A percentile compares a stretch with the other conserved stretches of the same genome.
phyloP scores from a whole-genome alignment of 2,797 vertebrate species.

The Lindbergichthys nudifrons region DNA sequence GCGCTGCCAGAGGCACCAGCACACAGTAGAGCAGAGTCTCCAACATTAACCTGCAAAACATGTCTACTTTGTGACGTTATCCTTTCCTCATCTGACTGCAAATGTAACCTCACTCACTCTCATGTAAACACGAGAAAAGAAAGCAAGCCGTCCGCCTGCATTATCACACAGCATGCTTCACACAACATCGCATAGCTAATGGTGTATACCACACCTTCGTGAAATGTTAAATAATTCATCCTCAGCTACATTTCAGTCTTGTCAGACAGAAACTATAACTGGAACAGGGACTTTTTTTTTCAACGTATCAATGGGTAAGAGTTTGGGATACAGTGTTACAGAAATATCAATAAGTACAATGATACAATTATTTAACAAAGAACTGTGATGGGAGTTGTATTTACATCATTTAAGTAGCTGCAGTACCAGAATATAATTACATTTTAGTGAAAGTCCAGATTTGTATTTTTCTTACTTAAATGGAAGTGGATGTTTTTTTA shows the following conservation, averaged over 20 bases:
- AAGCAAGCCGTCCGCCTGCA: background rate
- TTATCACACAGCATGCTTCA: slow-evolving; percentile 36
- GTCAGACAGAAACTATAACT: slow-evolving; percentile 31
- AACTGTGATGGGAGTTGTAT: too few species aligned
- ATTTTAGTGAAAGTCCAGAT: background rate
- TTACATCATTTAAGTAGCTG: too few species aligned
- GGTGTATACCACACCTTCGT: slow-evolving; percentile 24
- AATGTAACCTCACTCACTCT: slow-evolving; percentile 18
- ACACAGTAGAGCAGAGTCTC: slow-evolving; percentile 28
- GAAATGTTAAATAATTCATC: slow-evolving; percentile 66
- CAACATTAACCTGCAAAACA: slow-evolving; percentile 49
- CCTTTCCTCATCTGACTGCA: slow-evolving; percentile 24
- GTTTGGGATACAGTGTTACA: slow-evolving; percentile 20
- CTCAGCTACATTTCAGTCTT: slow-evolving; percentile 42
- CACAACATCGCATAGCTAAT: slow-evolving; percentile 43
- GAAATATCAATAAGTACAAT: slow-evolving; percentile 14
- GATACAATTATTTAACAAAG: background rate
- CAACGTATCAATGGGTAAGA: slow-evolving; percentile 27
- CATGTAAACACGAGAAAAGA: background rate
- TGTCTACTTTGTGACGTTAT: slow-evolving; percentile 36
- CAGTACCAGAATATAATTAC: background rate
- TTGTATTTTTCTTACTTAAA: too few species aligned
- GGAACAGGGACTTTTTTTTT: background rate
- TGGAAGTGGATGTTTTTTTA: background rate
- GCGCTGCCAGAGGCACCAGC: slow-evolving; percentile 53